phyloP scores from a whole-genome alignment of 2,797 vertebrate species.

The Betta splendens region DNA sequence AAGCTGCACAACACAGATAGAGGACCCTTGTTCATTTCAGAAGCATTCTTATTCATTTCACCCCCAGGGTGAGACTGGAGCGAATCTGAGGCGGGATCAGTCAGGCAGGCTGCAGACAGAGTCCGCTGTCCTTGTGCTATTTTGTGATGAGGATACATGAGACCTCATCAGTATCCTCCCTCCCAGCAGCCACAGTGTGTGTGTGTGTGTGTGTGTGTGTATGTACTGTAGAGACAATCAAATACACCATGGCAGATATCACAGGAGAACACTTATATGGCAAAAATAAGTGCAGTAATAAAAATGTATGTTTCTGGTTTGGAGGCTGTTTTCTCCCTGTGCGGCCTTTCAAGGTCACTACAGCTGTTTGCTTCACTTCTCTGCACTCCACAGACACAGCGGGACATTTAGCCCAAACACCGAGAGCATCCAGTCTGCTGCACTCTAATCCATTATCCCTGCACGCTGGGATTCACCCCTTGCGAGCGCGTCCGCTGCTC shows the following conservation, averaged over 20 bases:
- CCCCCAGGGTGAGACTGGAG: constrained; percentile 50
- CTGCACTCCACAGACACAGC: constrained; percentile 24
- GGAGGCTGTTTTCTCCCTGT: constrained; percentile 30
- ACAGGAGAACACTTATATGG: constrained; percentile 27
- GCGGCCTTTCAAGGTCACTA: constrained; percentile 67
- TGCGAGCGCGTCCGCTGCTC: constrained; percentile 20
- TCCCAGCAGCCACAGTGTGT: constrained; percentile 19
- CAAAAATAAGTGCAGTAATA: constrained; percentile 3
- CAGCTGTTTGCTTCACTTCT: constrained; percentile 28
- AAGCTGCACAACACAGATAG: constrained; percentile 35
- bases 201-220: too few relatives aligned
- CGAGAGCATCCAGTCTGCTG: constrained; percentile 12
- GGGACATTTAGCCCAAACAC: constrained; percentile 18
- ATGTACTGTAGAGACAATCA: constrained; percentile 16
- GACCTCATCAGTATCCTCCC: constrained; percentile 38
- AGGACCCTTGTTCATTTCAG: constrained; percentile 47
- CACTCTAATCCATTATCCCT: constrained; percentile 35
- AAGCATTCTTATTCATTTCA: constrained; percentile 45
- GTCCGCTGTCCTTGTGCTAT: constrained; percentile 53
- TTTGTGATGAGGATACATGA: constrained; percentile 55
- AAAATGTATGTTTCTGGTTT: background rate
- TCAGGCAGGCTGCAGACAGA: constrained; percentile 41
- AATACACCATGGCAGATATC: constrained; percentile 47
- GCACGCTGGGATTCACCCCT: constrained; percentile 22
- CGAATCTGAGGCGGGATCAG: constrained; percentile 59